phyloP scores from a whole-genome alignment of 1,140 invertebrate species.

The Atopsyche davidsoni region DNA sequence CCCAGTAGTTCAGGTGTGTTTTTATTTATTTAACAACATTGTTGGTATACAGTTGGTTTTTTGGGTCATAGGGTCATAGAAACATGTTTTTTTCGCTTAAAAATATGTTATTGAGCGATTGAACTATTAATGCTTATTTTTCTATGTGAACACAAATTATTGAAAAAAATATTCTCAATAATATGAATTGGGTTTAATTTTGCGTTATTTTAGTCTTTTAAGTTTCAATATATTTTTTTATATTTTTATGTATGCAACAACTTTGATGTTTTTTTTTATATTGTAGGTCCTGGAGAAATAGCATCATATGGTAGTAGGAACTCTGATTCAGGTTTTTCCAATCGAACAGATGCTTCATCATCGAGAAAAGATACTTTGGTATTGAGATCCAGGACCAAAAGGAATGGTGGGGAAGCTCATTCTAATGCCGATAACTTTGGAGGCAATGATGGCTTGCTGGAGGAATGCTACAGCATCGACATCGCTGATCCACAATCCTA shows the following conservation, averaged over 20 bases:
- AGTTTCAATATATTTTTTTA: too few relatives aligned
- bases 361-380: constrained; percentile 30
- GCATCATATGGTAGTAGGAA: constrained; percentile 34
- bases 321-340: constrained; percentile 44
- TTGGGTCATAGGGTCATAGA: too few relatives aligned
- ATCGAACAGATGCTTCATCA: constrained; percentile 37
- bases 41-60: too few relatives aligned
- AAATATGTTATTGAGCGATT: too few relatives aligned
- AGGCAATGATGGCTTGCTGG: constrained; percentile 12
- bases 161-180: too few relatives aligned
- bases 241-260: background rate
- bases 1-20: constrained; percentile 27
- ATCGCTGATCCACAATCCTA: constrained; percentile 16
- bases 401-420: constrained; percentile 28
- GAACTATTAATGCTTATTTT: too few relatives aligned
- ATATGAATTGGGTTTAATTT: too few relatives aligned
- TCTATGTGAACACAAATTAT: too few relatives aligned
- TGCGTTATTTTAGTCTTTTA: too few relatives aligned
- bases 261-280: background rate
- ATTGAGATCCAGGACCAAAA: constrained; percentile 32
- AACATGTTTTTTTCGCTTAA: too few relatives aligned
- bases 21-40: constrained; percentile 17
- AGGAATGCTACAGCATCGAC: constrained; percentile 27
- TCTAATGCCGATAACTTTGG: constrained; percentile 3
- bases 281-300: constrained; percentile 4